Conservation (phyloP, 2,797 vertebrate species). For the Anguilla megastoma region DNA sequence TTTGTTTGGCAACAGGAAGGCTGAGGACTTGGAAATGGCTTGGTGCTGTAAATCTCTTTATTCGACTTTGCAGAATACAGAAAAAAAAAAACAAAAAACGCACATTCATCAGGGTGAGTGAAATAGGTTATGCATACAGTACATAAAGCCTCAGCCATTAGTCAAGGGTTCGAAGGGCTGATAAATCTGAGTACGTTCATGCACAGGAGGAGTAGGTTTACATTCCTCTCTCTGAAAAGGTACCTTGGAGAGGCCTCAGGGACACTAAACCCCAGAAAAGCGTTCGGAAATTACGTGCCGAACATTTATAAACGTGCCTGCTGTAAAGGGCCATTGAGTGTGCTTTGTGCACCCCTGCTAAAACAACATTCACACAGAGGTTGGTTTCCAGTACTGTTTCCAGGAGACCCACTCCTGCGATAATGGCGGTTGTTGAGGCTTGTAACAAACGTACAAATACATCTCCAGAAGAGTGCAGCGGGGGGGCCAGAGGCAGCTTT, state of each 20-base stretch:
- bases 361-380: neutral
- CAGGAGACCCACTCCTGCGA: neutral
- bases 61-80: neutral
- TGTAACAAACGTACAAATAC: neutral
- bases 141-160: neutral
- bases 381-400: neutral
- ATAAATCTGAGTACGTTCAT: neutral
- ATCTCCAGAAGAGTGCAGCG: neutral
- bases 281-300: neutral
- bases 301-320: neutral
- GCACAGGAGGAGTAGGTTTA: neutral
- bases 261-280: neutral
- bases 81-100: neutral
- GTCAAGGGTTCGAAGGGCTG: neutral
- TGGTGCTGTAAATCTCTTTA: neutral
- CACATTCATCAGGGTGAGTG: conserved; percentile 11
- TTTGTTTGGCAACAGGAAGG: neutral
- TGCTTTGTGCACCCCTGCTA: neutral
- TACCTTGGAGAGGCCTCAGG: neutral
- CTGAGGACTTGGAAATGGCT: neutral
- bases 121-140: conserved; percentile 1
- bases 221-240: neutral
- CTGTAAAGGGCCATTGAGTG: neutral
- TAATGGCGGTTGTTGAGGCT: neutral
- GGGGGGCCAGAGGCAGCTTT: neutral